Conservation (phyloP, 1,140 invertebrate species). For the Drosophila yakuba region DNA sequence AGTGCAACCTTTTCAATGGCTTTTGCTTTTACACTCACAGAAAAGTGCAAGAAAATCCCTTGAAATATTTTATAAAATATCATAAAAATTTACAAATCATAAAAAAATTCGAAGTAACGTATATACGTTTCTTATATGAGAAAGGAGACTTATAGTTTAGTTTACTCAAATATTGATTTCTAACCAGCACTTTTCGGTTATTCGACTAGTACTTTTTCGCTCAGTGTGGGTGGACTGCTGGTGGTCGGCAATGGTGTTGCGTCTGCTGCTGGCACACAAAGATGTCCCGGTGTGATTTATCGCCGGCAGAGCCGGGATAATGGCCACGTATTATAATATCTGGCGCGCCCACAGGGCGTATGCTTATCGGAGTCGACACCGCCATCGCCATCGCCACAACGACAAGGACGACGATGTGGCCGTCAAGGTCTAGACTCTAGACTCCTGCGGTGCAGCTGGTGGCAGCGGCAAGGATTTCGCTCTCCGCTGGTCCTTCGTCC, state of each 20-base stretch:
- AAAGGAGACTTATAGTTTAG: too few species aligned
- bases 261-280: conserved; percentile 74
- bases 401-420: conserved; percentile 49
- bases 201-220: background rate
- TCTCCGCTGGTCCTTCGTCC: conserved; percentile 9
- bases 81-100: too few species aligned
- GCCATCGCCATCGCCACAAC: conserved; percentile 17
- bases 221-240: conserved; percentile 18
- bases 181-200: too few species aligned
- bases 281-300: conserved; percentile 82
- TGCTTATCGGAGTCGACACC: conserved; percentile 72
- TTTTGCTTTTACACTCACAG: conserved; percentile 5
- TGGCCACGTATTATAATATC: conserved; percentile 82
- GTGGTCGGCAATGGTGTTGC: conserved; percentile 55
- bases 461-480: conserved; percentile 42
- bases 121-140: too few species aligned
- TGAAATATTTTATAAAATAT: too few species aligned
- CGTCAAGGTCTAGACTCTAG: conserved; percentile 80
- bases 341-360: conserved; percentile 75
- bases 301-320: conserved; percentile 74
- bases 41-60: background rate
- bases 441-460: conserved; percentile 74
- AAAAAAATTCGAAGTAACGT: too few species aligned
- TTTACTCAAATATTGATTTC: too few species aligned
- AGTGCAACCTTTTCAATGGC: conserved; percentile 27